These are phyloP conservation scores for Parnassius glacialis DNA, from an alignment of 2,888 invertebrate species.

Conservation along the genomic window DNA sequence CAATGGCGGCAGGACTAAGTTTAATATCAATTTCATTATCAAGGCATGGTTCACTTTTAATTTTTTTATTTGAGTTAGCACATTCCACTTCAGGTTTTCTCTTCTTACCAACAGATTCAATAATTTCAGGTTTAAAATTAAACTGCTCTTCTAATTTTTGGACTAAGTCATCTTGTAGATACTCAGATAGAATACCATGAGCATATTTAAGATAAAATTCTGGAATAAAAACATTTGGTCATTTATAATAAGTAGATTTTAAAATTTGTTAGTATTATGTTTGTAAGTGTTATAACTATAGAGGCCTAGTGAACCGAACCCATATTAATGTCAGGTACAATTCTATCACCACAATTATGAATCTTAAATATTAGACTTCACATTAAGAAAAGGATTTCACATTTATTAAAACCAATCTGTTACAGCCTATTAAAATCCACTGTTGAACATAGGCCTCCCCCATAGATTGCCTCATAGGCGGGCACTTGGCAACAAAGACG, in stretches of 20 bases:
- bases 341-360: too few species aligned
- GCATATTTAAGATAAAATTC: conserved; percentile 86
- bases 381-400: too few species aligned
- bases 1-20: conserved; percentile 52
- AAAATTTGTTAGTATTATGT: too few species aligned
- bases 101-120: conserved; percentile 71
- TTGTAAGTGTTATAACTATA: too few species aligned
- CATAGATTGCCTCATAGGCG: too few species aligned
- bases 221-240: conserved; percentile 38
- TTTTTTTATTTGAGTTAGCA: conserved; percentile 54
- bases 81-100: conserved; percentile 75
- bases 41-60: conserved; percentile 52
- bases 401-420: too few species aligned
- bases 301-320: too few species aligned
- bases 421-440: too few species aligned
- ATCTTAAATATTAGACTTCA: too few species aligned
- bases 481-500: too few species aligned
- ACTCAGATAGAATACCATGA: conserved; percentile 89
- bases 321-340: too few species aligned
- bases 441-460: too few species aligned
- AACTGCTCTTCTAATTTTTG: conserved; percentile 83
- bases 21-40: conserved; percentile 51
- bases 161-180: conserved; percentile 85
- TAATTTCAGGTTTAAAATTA: conserved; percentile 83
- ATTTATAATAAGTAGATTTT: background rate